Evolutionary conservation across 1,140 invertebrate species (phyloP).

Genomic region (Potamilus streckersoni): DNA sequence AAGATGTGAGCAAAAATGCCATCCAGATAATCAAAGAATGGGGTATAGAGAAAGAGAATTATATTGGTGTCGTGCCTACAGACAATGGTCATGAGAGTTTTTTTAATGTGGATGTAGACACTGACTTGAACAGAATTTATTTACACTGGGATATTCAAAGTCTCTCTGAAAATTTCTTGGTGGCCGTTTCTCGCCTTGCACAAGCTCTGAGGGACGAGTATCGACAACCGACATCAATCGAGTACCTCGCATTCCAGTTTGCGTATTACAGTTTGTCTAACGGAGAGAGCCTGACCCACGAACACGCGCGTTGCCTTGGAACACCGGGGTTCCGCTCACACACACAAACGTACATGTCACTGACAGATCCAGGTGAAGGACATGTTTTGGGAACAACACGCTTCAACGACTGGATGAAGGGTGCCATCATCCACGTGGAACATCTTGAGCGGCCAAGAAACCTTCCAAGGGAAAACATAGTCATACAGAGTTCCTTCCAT

Average conservation of each 20-base stretch:
- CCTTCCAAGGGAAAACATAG: constrained; percentile 29
- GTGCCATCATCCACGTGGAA: constrained; percentile 51
- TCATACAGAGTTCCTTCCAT: too few relatives aligned
- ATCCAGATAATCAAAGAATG: constrained; percentile 29
- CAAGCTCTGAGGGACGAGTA: constrained; percentile 32
- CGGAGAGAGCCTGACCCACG: constrained; percentile 26
- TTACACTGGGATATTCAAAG: constrained; percentile 38
- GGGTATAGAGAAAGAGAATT: constrained; percentile 32
- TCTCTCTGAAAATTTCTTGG: constrained; percentile 26
- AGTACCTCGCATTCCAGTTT: constrained; percentile 44
- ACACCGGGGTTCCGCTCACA: constrained; percentile 29
- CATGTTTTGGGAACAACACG: constrained; percentile 49
- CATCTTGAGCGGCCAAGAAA: constrained; percentile 44
- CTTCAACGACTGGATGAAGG: constrained; percentile 47
- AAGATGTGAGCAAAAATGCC: constrained; percentile 21
- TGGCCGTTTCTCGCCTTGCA: constrained; percentile 30
- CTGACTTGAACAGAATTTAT: constrained; percentile 25
- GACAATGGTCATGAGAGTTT: background rate
- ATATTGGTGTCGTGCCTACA: constrained; percentile 37
- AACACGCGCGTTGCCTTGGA: constrained; percentile 29
- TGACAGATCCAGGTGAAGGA: too few relatives aligned
- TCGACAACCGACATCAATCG: constrained; percentile 40
- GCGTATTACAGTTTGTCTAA: constrained; percentile 38
- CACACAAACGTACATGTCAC: constrained; percentile 25
- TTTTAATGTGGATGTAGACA: constrained; percentile 23